Base-by-base conservation (phyloP, 2,113 vertebrate genomes). In the Canis aureus region DNA sequence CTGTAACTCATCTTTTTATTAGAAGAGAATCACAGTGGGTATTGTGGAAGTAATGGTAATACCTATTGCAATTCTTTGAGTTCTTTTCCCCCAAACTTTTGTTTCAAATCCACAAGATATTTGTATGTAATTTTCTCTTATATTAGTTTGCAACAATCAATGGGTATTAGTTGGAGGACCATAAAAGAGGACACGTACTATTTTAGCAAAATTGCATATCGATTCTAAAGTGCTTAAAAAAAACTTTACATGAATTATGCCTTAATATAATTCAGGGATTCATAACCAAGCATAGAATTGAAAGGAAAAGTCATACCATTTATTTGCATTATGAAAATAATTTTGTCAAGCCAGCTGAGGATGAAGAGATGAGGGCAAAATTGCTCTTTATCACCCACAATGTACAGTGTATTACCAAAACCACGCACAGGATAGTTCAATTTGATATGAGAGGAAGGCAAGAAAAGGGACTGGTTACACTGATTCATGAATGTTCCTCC, bases 181-280 rank as follows among this genome's bases (percentile, higher is more conserved):
- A 96, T 97, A 85, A 96, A 98, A 97, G 51, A 88, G 59, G 92
- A 94, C n/a, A 92, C 2, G 1, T 74, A 94, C 83, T 97, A 96
- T 98, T 97, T 97, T 96, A 97, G 66, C 71, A 96, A 96, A 97
- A 98, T 93, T 98, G 88, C 87, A 95, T 97, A 98, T 97, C 88
- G 97, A 97, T 97, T 98, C 81, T 19, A 32, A 96, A 92, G 71
- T 85, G 32, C 74, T 88, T 76, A 76, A 66, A 81, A 83, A 84
- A 80, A 38, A 43, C 12, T 92, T 96, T 57, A 71, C 60, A n/a
- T 92, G 93, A 97, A 84, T 97, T 95, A 80, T 88, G 11, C 92
- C 38, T 96, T 94, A 96, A 97, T 92, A 94, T 91, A 84, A 97
- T 69, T 96, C 91, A 96, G 83, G 29, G 43, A 91, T 92, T 97